Evolutionary conservation across 2,797 vertebrate species (phyloP).

Genomic region (Alosa sapidissima): DNA sequence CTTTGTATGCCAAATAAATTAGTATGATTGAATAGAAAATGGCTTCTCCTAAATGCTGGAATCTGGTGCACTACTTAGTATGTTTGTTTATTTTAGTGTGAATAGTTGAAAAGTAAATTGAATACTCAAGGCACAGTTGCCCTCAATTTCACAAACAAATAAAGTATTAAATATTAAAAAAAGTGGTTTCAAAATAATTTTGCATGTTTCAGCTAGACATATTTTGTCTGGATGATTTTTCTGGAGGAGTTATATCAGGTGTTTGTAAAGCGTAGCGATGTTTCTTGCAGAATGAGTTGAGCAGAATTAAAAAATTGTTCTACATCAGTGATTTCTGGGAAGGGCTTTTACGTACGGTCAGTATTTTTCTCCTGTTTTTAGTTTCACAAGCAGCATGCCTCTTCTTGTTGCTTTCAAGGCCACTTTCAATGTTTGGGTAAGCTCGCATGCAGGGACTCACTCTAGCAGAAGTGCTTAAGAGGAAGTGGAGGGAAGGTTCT

Average conservation of each 20-base stretch:
- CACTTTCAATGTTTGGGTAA: neutral
- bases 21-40: neutral
- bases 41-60: neutral
- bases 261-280: neutral
- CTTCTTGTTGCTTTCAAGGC: neutral
- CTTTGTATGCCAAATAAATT: neutral
- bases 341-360: neutral
- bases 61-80: neutral
- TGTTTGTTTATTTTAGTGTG: neutral
- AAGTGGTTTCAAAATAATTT: too few species aligned
- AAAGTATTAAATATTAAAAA: too few species aligned
- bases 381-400: neutral
- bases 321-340: neutral
- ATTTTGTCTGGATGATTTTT: neutral
- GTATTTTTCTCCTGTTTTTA: neutral
- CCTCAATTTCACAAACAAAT: neutral
- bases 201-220: too few species aligned
- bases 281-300: neutral
- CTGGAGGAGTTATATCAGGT: conserved; percentile 1
- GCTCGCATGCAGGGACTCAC: neutral
- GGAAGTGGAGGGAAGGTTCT: neutral
- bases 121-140: neutral
- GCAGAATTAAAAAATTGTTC: neutral
- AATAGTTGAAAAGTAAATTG: neutral
- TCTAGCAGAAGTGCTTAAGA: too few species aligned